These are phyloP conservation scores for Muscina levida DNA, from an alignment of 2,888 invertebrate genomes.

Conservation along the genomic window DNA sequence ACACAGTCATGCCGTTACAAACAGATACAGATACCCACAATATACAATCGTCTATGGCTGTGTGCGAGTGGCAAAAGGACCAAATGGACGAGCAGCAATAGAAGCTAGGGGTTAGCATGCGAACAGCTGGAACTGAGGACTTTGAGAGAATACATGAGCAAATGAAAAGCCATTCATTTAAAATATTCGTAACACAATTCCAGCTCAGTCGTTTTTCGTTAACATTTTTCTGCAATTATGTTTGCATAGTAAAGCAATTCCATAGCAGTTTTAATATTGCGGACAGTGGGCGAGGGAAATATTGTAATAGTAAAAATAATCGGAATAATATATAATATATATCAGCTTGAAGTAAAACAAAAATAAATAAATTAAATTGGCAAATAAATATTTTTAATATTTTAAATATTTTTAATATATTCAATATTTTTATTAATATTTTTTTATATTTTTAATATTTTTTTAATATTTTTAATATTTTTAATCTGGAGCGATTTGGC, in stretches of 20 bases:
- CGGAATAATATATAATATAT: no score
- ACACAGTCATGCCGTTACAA: not conserved
- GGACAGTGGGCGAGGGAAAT: not conserved
- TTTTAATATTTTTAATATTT: no score
- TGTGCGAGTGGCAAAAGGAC: not conserved
- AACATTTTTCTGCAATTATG: slow-evolving; percentile 65
- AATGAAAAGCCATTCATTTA: slow-evolving; percentile 45
- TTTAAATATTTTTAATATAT: no score
- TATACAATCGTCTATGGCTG: not conserved
- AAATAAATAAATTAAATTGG: no score
- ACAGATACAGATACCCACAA: slow-evolving; percentile 20
- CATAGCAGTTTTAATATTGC: slow-evolving; percentile 4
- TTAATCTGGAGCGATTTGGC: no score
- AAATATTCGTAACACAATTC: slow-evolving; percentile 43
- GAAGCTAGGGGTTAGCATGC: not conserved
- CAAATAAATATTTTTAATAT: no score
- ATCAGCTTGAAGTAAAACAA: no score
- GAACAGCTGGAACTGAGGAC: no score
- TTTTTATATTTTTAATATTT: no score
- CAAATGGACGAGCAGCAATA: not conserved
- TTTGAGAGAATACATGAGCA: not conserved
- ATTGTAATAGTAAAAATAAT: no score
- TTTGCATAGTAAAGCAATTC: slow-evolving; percentile 65
- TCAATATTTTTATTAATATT: no score
- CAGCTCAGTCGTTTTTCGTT: slow-evolving; percentile 18